Conservation (phyloP, 2,888 invertebrate species). For the Calameuta filiformis region DNA sequence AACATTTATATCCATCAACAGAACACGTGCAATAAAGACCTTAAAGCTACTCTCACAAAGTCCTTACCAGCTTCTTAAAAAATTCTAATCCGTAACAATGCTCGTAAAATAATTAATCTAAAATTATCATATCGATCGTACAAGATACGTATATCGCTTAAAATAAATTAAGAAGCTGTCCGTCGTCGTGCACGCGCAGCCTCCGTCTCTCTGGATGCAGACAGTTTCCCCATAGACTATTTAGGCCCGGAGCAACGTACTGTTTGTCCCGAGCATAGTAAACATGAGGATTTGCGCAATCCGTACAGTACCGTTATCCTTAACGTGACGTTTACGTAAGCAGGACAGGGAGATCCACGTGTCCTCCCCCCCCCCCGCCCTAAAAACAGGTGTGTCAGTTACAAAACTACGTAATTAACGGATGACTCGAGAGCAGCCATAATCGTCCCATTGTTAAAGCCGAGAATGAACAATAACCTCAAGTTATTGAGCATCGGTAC, state of each 20-base stretch:
- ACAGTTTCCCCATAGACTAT: too few species aligned
- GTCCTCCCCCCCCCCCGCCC: not conserved
- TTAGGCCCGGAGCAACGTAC: not conserved
- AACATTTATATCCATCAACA: not conserved
- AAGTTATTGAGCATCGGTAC: not conserved
- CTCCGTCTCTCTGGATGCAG: not conserved
- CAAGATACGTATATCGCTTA: not conserved
- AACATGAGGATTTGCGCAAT: not conserved
- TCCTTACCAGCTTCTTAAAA: not conserved
- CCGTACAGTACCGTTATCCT: not conserved
- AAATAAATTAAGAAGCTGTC: not conserved
- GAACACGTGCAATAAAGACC: not conserved
- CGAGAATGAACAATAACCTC: not conserved
- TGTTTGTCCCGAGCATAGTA: not conserved
- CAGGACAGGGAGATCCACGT: constrained; percentile 4
- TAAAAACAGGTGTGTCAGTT: constrained; percentile 16
- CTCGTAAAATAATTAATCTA: not conserved
- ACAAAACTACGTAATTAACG: not conserved
- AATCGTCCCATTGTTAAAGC: not conserved
- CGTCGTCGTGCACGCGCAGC: not conserved
- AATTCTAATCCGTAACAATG: not conserved
- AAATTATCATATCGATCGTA: not conserved
- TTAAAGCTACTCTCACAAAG: not conserved
- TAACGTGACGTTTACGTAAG: not conserved
- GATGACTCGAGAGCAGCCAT: not conserved